Base-by-base conservation (phyloP, 1,140 invertebrate genomes). In the Drosophila novamexicana region DNA sequence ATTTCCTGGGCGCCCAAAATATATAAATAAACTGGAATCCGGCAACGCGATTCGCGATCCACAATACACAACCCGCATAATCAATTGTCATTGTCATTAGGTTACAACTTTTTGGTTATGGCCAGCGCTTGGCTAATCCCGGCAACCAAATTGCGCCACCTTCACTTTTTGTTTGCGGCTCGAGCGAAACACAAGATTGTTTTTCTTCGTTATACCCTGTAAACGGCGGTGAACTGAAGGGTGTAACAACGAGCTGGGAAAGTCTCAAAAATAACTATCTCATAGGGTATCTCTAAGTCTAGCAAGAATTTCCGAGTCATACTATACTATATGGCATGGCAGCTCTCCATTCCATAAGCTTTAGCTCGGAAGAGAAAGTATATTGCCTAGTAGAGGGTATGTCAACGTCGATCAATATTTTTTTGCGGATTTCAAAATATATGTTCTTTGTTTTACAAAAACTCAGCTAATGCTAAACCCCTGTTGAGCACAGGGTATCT, bases 61-160 rank as follows among this genome's bases (percentile, higher is more conserved):
- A 34, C 29, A 52, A 52, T 34, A 14, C 50, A 59, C 57, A 69
- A 62, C 71, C 71, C 65, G 71, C 71, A 69, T 74, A 74, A 74
- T 74, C 71, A 84, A 86, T 84, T 84, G 81, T 84, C 81, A 84
- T 78, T 86, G 81, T 73, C 81, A 84, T 84, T 85, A 85, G 71
- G 80, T 72, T 78, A 74, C 40, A 61, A 50, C 74, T 61, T 12
- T 75, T 57, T 56, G 32, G 53, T 29, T 42, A 22, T 22, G 39
- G 34, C 58, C 52, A 39, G 37, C 14, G 18, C 61, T 63, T 81
- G 54, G 65, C 61, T 69, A 84, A 85, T 80, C 72, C 56, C 36
- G 42, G 57, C 59, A 53, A 49, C 58, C n/a, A 70, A 78, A 78
- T 78, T 81, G 76, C 72, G 56, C 77, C 81, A 84, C 81, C 81